These are phyloP conservation scores for Pelecanoides urinatrix DNA, from an alignment of 2,113 vertebrate genomes.

Conservation along the genomic window DNA sequence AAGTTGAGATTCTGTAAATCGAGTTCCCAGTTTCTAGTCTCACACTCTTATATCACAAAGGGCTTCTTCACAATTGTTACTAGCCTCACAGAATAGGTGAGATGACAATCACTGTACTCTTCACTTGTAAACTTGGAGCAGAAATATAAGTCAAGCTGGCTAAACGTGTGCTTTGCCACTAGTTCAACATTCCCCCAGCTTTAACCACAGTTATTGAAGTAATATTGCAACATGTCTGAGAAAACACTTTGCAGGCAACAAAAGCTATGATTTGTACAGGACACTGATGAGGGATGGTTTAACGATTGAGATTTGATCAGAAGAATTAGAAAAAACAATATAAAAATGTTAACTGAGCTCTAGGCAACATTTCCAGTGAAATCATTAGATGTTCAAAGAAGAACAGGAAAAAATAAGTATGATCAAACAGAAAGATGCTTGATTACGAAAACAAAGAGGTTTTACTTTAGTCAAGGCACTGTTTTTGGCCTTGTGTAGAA, in stretches of 20 bases:
- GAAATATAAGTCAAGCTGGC: background rate
- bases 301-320: background rate
- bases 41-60: background rate
- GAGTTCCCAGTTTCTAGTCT: background rate
- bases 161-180: background rate
- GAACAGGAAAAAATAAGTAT: background rate
- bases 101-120: background rate
- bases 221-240: background rate
- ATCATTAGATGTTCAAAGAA: background rate
- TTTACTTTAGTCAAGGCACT: background rate
- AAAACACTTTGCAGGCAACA: background rate
- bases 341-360: background rate
- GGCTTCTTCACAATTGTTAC: background rate
- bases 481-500: background rate
- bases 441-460: background rate
- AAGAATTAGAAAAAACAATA: background rate
- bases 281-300: background rate
- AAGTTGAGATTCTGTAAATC: background rate
- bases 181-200: background rate
- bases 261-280: background rate
- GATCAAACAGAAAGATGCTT: background rate
- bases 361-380: background rate
- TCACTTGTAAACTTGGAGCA: background rate
- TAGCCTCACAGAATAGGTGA: background rate
- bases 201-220: background rate